These are phyloP conservation scores for Corvus moneduloides DNA, from an alignment of 2,113 vertebrate genomes.

Conservation along the genomic window DNA sequence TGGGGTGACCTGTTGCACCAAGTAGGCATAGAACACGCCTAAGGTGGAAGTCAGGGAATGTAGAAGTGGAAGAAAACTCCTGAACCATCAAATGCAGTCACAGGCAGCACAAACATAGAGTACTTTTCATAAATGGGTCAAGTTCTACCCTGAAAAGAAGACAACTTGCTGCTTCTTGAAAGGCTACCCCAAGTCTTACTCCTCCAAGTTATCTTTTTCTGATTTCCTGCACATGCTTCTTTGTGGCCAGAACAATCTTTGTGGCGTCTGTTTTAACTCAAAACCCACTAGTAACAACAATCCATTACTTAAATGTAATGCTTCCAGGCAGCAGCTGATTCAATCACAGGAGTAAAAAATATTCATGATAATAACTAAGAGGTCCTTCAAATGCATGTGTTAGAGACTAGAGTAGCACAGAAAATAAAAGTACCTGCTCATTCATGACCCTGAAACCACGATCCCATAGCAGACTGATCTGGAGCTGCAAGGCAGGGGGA, in stretches of 20 bases:
- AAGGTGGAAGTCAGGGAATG: not conserved
- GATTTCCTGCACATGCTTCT: not conserved
- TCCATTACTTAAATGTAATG: not conserved
- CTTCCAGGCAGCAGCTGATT: not conserved
- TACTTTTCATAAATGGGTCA: not conserved
- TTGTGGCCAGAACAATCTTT: not conserved
- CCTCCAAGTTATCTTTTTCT: not conserved
- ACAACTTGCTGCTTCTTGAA: not conserved
- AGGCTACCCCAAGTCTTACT: not conserved
- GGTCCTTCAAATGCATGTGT: not conserved
- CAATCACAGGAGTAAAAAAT: not conserved
- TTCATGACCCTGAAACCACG: not conserved
- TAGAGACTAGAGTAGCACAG: not conserved
- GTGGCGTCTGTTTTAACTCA: not conserved
- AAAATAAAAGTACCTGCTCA: not conserved
- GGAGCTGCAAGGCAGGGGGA: not conserved
- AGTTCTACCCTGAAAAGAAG: not conserved
- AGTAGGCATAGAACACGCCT: not conserved
- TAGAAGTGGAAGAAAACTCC: not conserved
- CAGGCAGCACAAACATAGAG: not conserved
- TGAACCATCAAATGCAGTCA: not conserved
- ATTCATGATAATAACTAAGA: not conserved
- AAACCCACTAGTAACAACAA: not conserved
- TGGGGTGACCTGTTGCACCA: not conserved
- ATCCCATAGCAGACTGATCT: not conserved